Base-by-base conservation (phyloP, 2,888 invertebrate species). In the Polyploca ridens region DNA sequence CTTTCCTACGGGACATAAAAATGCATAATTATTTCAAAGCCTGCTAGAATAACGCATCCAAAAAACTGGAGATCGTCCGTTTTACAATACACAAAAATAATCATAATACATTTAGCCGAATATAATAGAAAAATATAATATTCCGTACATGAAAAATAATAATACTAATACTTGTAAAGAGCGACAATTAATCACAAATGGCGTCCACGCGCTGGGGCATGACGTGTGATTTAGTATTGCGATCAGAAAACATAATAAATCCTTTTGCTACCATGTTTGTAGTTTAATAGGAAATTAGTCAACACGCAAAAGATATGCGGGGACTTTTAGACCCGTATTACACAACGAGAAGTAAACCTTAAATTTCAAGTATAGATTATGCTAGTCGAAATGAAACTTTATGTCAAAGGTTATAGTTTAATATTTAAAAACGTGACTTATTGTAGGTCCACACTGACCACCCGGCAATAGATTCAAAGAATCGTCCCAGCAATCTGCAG, bases 21-120 rank as follows among this genome's bases (percentile, higher is more conserved):
- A n/a, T n/a, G 41, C 8, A n/a, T 0, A n/a, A 46, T n/a, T 6
- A 46, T 54, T 54, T 54, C 54, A 54, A 49, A 54, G 19, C 16
- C 54, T 19, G 19, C 54, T 19, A 54, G 82, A 83, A 19, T 87
- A 88, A 86, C 88, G 86, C 82, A 75, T 78, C 78, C 78, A 78
- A 76, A 76, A 74, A 77, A 74, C 81, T 73, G 79, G 74, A 76
- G 70, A 82, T 84, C 81, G 81, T 81, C 82, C 78, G 86, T 81
- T 54, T 54, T 54, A 54, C 16, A 54, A 54, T 46, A 46, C 46
- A 46, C n/a, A 46, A 46, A 46, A 46, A 44, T 6, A 46, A 46
- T n/a, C n/a, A 46, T 46, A 14, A 46, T 46, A 81, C 75, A 66
- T 77, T 77, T 84, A 84, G 74, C 75, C 74, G 77, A 79, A 80